Percentiles rank a stretch among this genome's conserved stretches.
Conservation (phyloP, 2,888 invertebrate genomes). For the Lycophotia porphyrea region DNA sequence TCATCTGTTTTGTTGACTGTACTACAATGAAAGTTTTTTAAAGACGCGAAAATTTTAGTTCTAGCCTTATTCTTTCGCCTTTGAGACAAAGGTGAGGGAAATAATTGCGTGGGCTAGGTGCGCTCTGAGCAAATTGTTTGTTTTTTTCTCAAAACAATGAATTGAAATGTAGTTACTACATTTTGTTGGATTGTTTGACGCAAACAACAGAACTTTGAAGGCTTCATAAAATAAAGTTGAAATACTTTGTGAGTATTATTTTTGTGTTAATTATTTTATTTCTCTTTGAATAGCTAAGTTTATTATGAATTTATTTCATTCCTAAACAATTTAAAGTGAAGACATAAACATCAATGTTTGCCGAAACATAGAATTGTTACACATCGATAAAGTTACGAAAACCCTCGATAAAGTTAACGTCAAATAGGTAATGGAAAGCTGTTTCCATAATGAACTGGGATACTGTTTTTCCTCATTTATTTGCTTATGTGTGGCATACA, state of each 20-base stretch:
- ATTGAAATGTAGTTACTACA: constrained; percentile 31
- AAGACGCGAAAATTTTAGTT: not conserved
- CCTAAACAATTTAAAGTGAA: not conserved
- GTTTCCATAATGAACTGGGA: not conserved
- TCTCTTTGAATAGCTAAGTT: not conserved
- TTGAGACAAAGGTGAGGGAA: constrained; percentile 33
- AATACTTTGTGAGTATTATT: not conserved
- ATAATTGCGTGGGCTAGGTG: constrained; percentile 34
- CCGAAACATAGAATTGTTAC: not conserved
- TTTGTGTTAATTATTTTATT: not conserved
- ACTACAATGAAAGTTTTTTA: constrained; percentile 7
- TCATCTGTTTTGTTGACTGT: too few relatives aligned
- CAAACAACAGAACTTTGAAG: constrained; percentile 19
- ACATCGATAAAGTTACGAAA: not conserved
- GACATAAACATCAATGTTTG: not conserved
- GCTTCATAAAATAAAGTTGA: constrained; percentile 29
- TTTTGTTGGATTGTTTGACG: constrained; percentile 29
- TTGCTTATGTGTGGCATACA: not conserved
- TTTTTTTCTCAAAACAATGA: constrained; percentile 42
- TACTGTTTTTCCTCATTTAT: not conserved
- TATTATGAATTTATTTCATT: not conserved
- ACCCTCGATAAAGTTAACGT: not conserved
- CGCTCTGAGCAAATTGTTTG: constrained; percentile 16
- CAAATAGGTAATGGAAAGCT: not conserved
- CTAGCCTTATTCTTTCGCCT: constrained; percentile 3